Base-by-base conservation (phyloP, 1,140 invertebrate genomes). In the Polyergus mexicanus region DNA sequence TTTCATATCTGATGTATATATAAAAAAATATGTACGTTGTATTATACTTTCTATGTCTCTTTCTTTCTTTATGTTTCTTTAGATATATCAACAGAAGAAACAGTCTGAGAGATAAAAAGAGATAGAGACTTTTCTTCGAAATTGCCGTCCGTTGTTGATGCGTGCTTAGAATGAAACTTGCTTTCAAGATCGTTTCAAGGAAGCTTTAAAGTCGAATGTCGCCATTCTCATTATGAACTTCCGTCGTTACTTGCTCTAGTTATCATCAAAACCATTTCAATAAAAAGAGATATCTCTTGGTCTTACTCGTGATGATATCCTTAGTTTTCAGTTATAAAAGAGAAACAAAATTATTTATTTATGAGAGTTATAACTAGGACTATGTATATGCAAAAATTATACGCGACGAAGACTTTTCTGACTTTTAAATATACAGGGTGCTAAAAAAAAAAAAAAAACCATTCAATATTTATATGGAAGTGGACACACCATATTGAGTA, bases 191-290 rank as follows among this genome's bases (percentile, higher is more conserved):
- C 47, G 47, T 51, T 51, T 51, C 76, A 54, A 80, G 63, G 32
- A 54, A 80, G 76, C 62, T 80, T 54, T 80, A 68, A 80, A 68
- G 47, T 80, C 65, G 44, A 80, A 80, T 68, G 51, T 51, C 63
- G 76, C 47, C 32, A 56, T 80, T 80, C 76, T 80, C 76, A 78
- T 78, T 78, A 78, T 51, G 63, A 44, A 78, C 76, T 47, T 66
- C 19, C 60, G n/a, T 13, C 32, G 44, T 80, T 80, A 63, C 63
- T 80, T 80, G 76, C 76, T 80, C 62, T 62, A 78, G 76, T 78
- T 68, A 68, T 54, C 62, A 80, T 65, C 62, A 68, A 80, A 80
- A 68, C 63, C 13, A 32, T 68, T 51, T 68, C 76, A 80, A 22
- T 66, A 41, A 66, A 54, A 68, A 25, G 47, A 80, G 38, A 32